A percentile compares a stretch with the other conserved stretches of the same genome.
These are phyloP conservation scores for Karalla daura DNA, from an alignment of 2,797 vertebrate species.

Conservation along the genomic window DNA sequence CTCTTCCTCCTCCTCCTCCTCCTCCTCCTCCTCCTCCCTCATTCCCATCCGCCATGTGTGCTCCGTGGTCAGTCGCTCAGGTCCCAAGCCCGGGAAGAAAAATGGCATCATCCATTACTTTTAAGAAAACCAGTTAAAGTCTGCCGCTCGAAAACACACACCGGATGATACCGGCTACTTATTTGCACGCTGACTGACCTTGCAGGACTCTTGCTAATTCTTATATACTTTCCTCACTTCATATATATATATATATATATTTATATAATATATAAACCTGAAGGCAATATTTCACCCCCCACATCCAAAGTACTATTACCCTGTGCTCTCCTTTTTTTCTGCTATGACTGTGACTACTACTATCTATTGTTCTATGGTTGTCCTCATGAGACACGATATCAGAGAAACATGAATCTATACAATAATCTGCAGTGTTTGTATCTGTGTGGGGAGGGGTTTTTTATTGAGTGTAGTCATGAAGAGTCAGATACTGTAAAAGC, in stretches of 20 bases:
- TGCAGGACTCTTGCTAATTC: conserved; percentile 64
- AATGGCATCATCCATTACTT: conserved; percentile 70
- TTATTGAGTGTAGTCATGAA: conserved; percentile 84
- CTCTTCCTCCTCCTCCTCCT: too few relatives aligned
- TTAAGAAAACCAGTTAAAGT: conserved; percentile 62
- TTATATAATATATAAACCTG: too few relatives aligned
- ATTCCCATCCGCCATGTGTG: conserved; percentile 79
- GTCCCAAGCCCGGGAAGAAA: conserved; percentile 68
- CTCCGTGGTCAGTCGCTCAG: conserved; percentile 71
- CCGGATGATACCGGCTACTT: conserved; percentile 52
- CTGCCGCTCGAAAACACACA: conserved; percentile 52
- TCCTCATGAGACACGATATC: conserved; percentile 74
- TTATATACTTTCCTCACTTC: conserved; percentile 57
- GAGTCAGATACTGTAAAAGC: conserved; percentile 91
- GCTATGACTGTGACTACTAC: conserved; percentile 73
- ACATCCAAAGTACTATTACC: conserved; percentile 76
- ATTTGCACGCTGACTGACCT: conserved; percentile 57
- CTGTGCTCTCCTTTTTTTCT: conserved; percentile 65
- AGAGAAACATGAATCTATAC: conserved; percentile 78
- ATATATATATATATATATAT: too few relatives aligned
- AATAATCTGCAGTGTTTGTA: conserved; percentile 82
- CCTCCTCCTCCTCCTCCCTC: conserved; percentile 75
- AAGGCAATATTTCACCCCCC: conserved; percentile 83
- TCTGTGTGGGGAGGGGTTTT: conserved; percentile 86
- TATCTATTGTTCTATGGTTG: conserved; percentile 75